Evolutionary conservation across 2,797 vertebrate species (phyloP).

Genomic region (Graptemys geographica): DNA sequence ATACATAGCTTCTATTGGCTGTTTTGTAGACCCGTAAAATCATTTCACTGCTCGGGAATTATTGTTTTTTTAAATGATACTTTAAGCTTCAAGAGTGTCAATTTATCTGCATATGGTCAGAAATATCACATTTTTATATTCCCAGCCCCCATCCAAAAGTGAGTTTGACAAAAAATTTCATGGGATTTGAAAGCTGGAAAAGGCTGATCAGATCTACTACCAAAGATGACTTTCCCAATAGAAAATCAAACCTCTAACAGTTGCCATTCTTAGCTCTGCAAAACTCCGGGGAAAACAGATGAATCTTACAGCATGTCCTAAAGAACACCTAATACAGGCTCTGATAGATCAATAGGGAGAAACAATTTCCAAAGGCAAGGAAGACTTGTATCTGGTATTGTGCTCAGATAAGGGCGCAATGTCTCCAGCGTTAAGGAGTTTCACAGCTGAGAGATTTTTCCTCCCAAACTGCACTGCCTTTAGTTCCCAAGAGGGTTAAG

Average conservation of each 20-base stretch:
- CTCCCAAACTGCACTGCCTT: neutral
- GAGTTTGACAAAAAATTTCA: too few species aligned
- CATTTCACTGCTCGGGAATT: too few species aligned
- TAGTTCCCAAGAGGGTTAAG: too few species aligned
- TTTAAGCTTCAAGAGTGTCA: too few species aligned
- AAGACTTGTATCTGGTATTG: neutral
- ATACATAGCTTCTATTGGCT: neutral
- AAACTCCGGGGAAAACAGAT: neutral
- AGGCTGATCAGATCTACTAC: neutral
- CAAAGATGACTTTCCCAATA: neutral
- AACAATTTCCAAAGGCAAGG: neutral
- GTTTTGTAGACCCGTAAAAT: too few species aligned
- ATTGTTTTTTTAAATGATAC: too few species aligned
- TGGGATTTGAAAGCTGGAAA: neutral
- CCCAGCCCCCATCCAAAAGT: too few species aligned
- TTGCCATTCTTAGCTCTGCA: neutral
- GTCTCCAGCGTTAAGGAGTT: neutral
- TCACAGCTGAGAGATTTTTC: neutral
- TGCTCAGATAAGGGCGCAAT: neutral
- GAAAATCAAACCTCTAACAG: neutral
- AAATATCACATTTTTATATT: neutral
- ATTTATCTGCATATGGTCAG: neutral
- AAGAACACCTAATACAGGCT: neutral
- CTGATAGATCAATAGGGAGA: neutral
- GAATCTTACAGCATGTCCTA: neutral